phyloP scores from a whole-genome alignment of 2,113 vertebrate species.

The Halichoerus grypus region DNA sequence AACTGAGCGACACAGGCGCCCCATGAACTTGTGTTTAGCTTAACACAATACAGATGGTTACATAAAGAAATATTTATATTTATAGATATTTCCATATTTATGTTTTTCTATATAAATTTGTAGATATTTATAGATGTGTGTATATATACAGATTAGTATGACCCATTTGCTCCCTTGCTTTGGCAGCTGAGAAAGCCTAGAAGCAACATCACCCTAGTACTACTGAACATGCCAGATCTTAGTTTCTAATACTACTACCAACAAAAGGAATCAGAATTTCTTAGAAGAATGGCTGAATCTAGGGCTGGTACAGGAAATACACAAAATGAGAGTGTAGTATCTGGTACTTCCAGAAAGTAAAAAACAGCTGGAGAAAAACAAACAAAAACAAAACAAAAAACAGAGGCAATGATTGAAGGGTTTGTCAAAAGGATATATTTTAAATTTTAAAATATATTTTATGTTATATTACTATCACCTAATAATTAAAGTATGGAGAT shows the following conservation, averaged over 20 bases:
- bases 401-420: background rate
- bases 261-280: background rate
- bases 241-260: background rate
- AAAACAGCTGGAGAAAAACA: background rate
- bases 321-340: background rate
- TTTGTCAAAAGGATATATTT: background rate
- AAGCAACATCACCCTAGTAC: background rate
- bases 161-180: background rate
- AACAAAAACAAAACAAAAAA: background rate
- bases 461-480: background rate
- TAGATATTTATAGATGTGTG: background rate
- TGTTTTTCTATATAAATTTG: background rate
- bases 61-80: background rate
- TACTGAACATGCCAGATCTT: background rate
- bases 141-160: background rate
- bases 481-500: slow-evolving; percentile 1
- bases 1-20: too few relatives aligned
- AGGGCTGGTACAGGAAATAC: background rate
- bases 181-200: background rate
- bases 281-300: background rate
- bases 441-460: background rate
- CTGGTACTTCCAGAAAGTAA: background rate
- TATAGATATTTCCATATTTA: background rate
- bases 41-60: background rate
- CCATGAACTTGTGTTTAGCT: background rate